These are phyloP conservation scores for Rutilus rutilus DNA, from an alignment of 2,113 vertebrate species.

Conservation along the genomic window DNA sequence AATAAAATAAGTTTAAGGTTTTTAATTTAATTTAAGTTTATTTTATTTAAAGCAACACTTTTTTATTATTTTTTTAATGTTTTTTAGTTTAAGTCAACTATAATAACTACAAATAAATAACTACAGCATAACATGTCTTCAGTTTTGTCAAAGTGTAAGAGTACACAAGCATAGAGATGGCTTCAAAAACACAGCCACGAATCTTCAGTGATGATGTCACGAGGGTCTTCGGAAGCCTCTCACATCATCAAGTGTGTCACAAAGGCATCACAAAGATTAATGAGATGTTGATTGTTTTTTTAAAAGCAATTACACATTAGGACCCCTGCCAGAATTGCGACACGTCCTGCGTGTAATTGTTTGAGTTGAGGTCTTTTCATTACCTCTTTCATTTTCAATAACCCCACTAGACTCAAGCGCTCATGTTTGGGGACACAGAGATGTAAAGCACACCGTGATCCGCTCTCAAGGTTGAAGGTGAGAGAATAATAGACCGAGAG, in stretches of 20 bases:
- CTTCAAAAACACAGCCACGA: background rate
- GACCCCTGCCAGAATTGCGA: background rate
- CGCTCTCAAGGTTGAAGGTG: constrained; percentile 10
- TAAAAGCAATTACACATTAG: constrained; percentile 8
- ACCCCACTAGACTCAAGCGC: constrained; percentile 55
- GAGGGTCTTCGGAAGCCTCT: background rate
- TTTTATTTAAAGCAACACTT: too few relatives aligned
- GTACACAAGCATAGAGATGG: background rate
- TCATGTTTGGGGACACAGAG: constrained; percentile 59
- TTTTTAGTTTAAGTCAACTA: too few relatives aligned
- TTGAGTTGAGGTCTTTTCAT: constrained; percentile 6
- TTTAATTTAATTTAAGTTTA: too few relatives aligned
- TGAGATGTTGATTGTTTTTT: constrained; percentile 22
- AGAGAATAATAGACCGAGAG: constrained; percentile 57
- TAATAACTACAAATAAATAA: background rate
- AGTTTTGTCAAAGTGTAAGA: background rate
- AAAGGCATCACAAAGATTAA: constrained; percentile 20
- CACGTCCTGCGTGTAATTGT: background rate
- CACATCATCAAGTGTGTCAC: background rate
- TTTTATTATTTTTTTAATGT: too few relatives aligned
- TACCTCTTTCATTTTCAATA: constrained; percentile 48
- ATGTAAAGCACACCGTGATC: background rate
- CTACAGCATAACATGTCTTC: background rate
- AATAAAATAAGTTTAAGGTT: too few relatives aligned
- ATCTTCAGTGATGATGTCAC: background rate